These are phyloP conservation scores for Anastrepha obliqua DNA, from an alignment of 1,140 invertebrate genomes.

Conservation along the genomic window DNA sequence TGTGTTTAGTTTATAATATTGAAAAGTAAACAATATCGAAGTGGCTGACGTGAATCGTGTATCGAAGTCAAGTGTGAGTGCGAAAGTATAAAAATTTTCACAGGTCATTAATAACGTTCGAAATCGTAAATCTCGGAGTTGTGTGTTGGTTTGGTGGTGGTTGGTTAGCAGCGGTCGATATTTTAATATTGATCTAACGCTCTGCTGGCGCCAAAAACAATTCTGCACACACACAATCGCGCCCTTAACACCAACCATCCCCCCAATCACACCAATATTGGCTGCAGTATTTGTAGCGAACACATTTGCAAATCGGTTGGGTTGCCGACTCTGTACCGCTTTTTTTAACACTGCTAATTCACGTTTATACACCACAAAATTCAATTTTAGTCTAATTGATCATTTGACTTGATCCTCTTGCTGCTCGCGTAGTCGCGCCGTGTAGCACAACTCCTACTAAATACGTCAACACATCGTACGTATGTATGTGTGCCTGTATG, in stretches of 20 bases:
- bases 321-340: not conserved
- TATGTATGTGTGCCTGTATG: no score
- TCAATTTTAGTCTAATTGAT: slow-evolving; percentile 39
- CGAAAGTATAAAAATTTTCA: not conserved
- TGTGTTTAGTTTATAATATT: not conserved
- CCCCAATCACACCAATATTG: not conserved
- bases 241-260: no score
- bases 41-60: not conserved
- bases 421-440: not conserved
- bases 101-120: not conserved
- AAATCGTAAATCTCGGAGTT: not conserved
- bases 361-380: not conserved
- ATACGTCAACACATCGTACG: no score
- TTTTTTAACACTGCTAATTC: slow-evolving; percentile 19
- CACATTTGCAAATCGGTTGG: slow-evolving; percentile 4
- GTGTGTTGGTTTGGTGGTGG: no score
- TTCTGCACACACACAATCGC: not conserved
- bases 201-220: not conserved
- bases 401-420: slow-evolving; percentile 36
- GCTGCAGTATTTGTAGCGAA: not conserved
- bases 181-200: not conserved
- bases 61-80: not conserved
- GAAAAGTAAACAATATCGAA: not conserved
- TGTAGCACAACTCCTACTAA: no score
- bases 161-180: not conserved